Percentiles rank a stretch among this genome's conserved stretches.
Conservation (phyloP, 1,140 invertebrate species). For the Drosophila nebulosa region DNA sequence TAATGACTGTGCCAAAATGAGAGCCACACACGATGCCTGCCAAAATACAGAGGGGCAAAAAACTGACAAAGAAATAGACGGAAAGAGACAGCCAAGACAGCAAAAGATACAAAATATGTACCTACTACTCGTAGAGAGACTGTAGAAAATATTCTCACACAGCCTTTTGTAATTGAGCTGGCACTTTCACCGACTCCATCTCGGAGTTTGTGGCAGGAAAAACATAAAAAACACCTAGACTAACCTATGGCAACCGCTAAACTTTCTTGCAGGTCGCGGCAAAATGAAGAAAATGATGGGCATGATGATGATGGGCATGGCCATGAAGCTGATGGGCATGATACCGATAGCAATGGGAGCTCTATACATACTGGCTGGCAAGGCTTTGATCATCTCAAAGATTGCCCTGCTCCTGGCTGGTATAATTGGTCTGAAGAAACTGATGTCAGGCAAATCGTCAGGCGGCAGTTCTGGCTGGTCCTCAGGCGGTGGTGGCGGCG, state of each 20-base stretch:
- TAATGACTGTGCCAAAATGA: constrained; percentile 56
- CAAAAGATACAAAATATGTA: neutral
- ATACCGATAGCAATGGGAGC: constrained; percentile 88
- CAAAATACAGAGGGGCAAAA: constrained; percentile 4
- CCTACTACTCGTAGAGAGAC: constrained; percentile 1
- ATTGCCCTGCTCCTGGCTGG: constrained; percentile 88
- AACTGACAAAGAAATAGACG: neutral
- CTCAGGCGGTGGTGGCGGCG: constrained; percentile 82
- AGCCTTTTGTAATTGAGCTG: constrained; percentile 45
- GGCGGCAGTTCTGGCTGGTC: constrained; percentile 83
- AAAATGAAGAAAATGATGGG: constrained; percentile 93
- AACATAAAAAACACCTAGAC: neutral
- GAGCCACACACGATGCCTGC: constrained; percentile 57
- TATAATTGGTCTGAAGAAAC: constrained; percentile 90
- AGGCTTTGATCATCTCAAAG: constrained; percentile 89
- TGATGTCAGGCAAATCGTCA: constrained; percentile 85
- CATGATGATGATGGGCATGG: constrained; percentile 90
- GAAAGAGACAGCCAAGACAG: constrained; percentile 6
- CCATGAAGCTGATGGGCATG: constrained; percentile 88
- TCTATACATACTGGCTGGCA: constrained; percentile 88
- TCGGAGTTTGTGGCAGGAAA: constrained; percentile 12
- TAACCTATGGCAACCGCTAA: neutral
- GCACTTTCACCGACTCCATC: constrained; percentile 50
- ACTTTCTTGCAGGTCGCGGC: constrained; percentile 83
- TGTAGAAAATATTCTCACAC: constrained; percentile 55